Base-by-base conservation (phyloP, 2,888 invertebrate genomes). In the Masnerella sp. region DNA sequence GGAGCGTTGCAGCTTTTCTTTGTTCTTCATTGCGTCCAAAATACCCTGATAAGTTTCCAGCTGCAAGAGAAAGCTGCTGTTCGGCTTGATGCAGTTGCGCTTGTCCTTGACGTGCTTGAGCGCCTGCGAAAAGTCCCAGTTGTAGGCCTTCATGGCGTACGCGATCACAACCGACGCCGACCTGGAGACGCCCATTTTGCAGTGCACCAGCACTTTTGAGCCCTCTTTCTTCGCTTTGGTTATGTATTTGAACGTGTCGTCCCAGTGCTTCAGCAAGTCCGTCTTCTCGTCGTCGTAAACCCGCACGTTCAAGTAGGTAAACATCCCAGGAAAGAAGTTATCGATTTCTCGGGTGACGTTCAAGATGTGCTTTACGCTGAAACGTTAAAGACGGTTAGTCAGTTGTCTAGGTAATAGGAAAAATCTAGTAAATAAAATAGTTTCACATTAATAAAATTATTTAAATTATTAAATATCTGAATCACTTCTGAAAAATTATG, bases 291-390 rank as follows among this genome's bases (percentile, higher is more conserved):
- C 96, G 88, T 99, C 99, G 87, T 96, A 97, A 52, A 99, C 98
- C 80, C 98, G 93, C 77, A 99, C 93, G 89, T 99, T 99, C 86
- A 95, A 91, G 88, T 99, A 99, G 85, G 96, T 94, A 88, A 98
- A 98, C 90, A 95, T 94, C 56, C 97, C 98, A 38, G 98, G 98
- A 88, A 98, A 99, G 88, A 99, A 99, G 89, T 99, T 99, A 89
- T 99, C 99, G 79, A 99, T 99, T 90, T 99, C 99, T 84, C 96
- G 91, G 11, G 99, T 98, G 69, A 99, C 97, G 88, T 99, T 99
- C 83, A 99, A 89, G 85, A 99, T 99, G 88, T 98, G 96, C 73
- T 95, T 93, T 77, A 99, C 96, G 72, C 98, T 98, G 34, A 28
- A 61, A 22, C 2, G 2, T 9, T 30, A 40, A 7, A 12, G 4